Percentiles rank a stretch among this genome's conserved stretches.
phyloP scores from a whole-genome alignment of 2,797 vertebrate genomes.

The Ispidina lecontei region DNA sequence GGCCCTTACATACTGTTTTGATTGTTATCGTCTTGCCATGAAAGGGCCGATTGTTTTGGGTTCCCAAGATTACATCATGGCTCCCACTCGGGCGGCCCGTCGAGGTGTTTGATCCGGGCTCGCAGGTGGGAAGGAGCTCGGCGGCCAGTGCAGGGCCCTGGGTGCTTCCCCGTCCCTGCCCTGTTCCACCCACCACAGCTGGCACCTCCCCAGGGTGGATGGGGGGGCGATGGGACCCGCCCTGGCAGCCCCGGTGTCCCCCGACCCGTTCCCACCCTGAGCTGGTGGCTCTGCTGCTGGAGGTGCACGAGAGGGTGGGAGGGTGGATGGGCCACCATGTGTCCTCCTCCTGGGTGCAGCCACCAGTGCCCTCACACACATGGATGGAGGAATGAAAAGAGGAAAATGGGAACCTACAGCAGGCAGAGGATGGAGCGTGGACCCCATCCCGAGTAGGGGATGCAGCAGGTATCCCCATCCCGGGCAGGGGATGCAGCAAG shows the following conservation, averaged over 20 bases:
- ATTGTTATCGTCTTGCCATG: conserved; percentile 78
- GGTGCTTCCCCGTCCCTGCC: conserved; percentile 65
- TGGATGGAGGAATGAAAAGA: neutral
- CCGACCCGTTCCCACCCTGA: fast-evolving
- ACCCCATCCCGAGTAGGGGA: neutral
- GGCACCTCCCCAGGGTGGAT: no score
- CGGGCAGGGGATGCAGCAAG: no score
- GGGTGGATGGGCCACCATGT: neutral
- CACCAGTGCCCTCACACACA: fast-evolving
- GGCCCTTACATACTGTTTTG: conserved; percentile 74
- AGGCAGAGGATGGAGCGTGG: neutral
- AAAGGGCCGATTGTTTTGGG: conserved; percentile 78
- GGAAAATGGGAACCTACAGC: neutral
- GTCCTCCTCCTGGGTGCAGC: neutral
- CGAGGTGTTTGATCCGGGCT: conserved; percentile 74
- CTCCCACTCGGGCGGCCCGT: conserved; percentile 68
- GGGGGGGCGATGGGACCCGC: no score
- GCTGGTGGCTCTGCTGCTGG: neutral
- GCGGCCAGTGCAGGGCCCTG: conserved; percentile 45
- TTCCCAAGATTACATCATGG: conserved; percentile 63
- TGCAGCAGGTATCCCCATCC: neutral
- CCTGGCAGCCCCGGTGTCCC: neutral
- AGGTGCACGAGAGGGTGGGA: neutral
- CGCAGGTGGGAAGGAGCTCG: conserved; percentile 78
- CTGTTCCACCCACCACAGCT: neutral